Base-by-base conservation (phyloP, 1,140 invertebrate genomes). In the Neodiprion lecontei region DNA sequence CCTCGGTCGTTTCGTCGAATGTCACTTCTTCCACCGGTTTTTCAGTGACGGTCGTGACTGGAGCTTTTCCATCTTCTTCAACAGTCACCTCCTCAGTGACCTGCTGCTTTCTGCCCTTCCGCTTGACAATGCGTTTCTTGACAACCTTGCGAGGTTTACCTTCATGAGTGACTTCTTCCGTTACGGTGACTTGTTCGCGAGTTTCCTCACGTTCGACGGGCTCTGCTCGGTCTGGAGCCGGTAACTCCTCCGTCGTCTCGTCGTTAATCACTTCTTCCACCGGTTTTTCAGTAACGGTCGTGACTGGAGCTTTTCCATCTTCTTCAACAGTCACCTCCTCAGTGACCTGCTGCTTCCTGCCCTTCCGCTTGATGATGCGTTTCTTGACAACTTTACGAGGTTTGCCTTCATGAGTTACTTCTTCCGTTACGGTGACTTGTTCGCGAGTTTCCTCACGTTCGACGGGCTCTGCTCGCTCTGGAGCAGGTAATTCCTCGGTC, bases 311-410 rank as follows among this genome's bases (percentile, higher is more conserved):
- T 74, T 89, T 86, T 68, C 87, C 87, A 73, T 87, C 87, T 75
- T 89, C 86, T 75, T 89, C 84, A 5, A 89, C 77, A 7, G 84
- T 87, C 66, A 85, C 80, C 47, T 88, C 83, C 79, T 89, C 88
- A 2, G 86, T 88, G 1, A 88, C 81, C 76, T 89, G 82, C 82
- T 88, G 83, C 76, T 88, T 85, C 0, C 83, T 72, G 1, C 84
- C 87, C 21, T 84, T 82, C 1, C 17, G 17, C 17, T 21, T 21
- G 17, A 21, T 1, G 1, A 21, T 21, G 17, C 17, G 17, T 21
- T 21, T 21, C 17, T 1, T 21, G 1, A 21, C 17, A 1, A 21
- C 17, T 1, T 21, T 21, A 1, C 17, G 17, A 21, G 17, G 17
- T 21, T 21, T 21, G 1, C 17, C 17, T 21, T 21, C 17, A 21